A percentile compares a stretch with the other conserved stretches of the same genome.
phyloP scores from a whole-genome alignment of 2,888 invertebrate species.

The Luffia ferchaultella region DNA sequence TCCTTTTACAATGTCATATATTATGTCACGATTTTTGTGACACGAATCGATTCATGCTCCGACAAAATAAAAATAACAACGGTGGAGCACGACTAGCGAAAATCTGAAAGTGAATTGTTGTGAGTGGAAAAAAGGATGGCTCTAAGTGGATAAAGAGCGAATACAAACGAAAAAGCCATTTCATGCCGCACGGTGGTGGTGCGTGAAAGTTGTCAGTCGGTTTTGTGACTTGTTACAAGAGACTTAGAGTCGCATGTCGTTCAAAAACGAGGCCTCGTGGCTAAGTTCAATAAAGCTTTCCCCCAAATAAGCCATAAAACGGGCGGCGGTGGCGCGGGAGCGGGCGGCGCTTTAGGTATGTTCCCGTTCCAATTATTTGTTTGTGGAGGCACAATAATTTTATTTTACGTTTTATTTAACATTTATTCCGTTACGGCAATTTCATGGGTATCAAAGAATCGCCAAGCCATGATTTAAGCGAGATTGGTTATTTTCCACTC shows the following conservation, averaged over 20 bases:
- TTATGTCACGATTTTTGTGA: too few relatives aligned
- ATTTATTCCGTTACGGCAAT: slow-evolving; percentile 67
- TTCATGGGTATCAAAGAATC: slow-evolving; percentile 65
- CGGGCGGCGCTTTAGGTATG: slow-evolving; percentile 35
- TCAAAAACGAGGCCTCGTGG: slow-evolving; percentile 40
- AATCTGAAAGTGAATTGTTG: slow-evolving; percentile 64
- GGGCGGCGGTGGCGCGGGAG: slow-evolving; percentile 58
- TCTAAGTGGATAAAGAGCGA: slow-evolving; percentile 64
- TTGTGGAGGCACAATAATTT: slow-evolving; percentile 65
- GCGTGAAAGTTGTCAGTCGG: slow-evolving; percentile 22
- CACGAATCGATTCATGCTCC: too few relatives aligned
- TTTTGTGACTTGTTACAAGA: slow-evolving; percentile 25
- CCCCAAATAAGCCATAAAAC: slow-evolving; percentile 66
- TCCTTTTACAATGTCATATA: too few relatives aligned
- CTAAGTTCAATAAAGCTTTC: slow-evolving; percentile 64
- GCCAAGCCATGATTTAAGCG: slow-evolving; percentile 63
- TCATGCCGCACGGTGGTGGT: slow-evolving; percentile 55
- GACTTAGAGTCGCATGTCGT: slow-evolving; percentile 37
- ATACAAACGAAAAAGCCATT: slow-evolving; percentile 65
- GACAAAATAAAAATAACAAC: slow-evolving; percentile 6
- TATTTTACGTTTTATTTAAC: slow-evolving; percentile 67
- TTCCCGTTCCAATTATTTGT: slow-evolving; percentile 64
- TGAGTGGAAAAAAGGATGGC: slow-evolving; percentile 61
- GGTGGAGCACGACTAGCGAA: slow-evolving; percentile 28
- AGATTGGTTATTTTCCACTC: slow-evolving; percentile 64